These are phyloP conservation scores for Drosophila bifasciata DNA, from an alignment of 1,140 invertebrate genomes.

Conservation along the genomic window DNA sequence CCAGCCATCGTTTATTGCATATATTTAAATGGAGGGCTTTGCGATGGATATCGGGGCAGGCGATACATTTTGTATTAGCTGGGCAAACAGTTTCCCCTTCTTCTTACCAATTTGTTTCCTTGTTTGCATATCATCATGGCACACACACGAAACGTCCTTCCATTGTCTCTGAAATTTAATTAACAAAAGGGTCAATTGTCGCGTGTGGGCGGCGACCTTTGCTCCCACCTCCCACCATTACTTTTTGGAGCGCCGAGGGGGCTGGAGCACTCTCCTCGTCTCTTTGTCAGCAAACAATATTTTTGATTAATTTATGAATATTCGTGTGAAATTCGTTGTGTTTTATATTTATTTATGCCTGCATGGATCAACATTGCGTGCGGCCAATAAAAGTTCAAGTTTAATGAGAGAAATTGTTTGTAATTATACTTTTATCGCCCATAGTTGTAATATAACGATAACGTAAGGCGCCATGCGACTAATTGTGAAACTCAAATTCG, in stretches of 20 bases:
- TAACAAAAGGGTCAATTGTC: conserved; percentile 82
- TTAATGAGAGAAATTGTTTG: conserved; percentile 57
- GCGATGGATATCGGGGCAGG: conserved; percentile 23
- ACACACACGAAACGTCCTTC: conserved; percentile 53
- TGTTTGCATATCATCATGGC: conserved; percentile 62
- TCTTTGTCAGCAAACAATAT: conserved; percentile 60
- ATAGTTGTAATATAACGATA: conserved; percentile 46
- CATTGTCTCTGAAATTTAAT: conserved; percentile 72
- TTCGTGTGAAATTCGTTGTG: conserved; percentile 68
- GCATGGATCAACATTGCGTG: conserved; percentile 58
- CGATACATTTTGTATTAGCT: conserved; percentile 60
- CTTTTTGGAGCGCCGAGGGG: too few species aligned
- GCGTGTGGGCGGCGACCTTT: conserved; percentile 54
- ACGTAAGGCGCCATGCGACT: too few species aligned
- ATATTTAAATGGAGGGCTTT: conserved; percentile 42
- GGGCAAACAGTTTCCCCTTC: conserved; percentile 59
- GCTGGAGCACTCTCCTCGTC: too few species aligned
- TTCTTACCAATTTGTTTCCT: conserved; percentile 44
- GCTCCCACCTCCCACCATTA: background rate
- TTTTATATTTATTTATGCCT: conserved; percentile 59
- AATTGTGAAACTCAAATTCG: background rate
- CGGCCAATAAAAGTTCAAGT: conserved; percentile 54
- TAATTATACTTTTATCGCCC: conserved; percentile 67
- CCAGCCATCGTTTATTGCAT: conserved; percentile 42
- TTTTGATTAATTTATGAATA: conserved; percentile 80